Base-by-base conservation (phyloP, 1,140 invertebrate genomes). In the Neotoxoptera formosana region DNA sequence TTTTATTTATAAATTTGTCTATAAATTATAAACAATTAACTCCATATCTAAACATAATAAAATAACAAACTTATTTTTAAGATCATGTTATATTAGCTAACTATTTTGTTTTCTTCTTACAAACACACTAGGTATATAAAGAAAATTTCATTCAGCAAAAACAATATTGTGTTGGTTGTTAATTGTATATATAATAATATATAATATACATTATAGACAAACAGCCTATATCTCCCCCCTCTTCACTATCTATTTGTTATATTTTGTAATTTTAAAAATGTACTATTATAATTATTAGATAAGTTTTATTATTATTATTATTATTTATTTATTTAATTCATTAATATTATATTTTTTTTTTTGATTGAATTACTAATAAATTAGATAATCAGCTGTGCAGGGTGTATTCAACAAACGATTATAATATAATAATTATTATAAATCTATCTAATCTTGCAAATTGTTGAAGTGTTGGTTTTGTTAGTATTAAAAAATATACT, bases 381-480 rank as follows among this genome's bases (percentile, higher is more conserved):
- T 81, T 83, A 91, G 90, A 67, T 67, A 67, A 91, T 91, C 90
- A 81, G 90, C 36, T 91, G 67, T 81, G 90, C 90, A 91, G 90
- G 90, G 90, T 91, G 90, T 91, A 76, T 83, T 81, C 90, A 91
- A 91, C 90, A 81, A 91, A 91, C 41, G 60, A 91, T 91, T 48
- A 48, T 91, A 89, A 89, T 87, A 89, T 89, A 53, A 36, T 53
- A 56, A 51, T 89, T 89, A 89, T 89, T 89, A 56, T 89, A 53
- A 89, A 53, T 53, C 30, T 89, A 51, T 89, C 25, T 89, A 53
- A 89, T 34, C 48, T 53, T 89, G 53, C 48, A 89, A 89, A 30
- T 36, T 89, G n/a, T 89, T 89, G n/a, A 89, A 36, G 87, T 89
- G 48, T 89, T 89, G 86, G 87, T 48, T 89, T 36, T 53, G 87